Base-by-base conservation (phyloP, 1,140 invertebrate species). In the Diorhabda carinulata region DNA sequence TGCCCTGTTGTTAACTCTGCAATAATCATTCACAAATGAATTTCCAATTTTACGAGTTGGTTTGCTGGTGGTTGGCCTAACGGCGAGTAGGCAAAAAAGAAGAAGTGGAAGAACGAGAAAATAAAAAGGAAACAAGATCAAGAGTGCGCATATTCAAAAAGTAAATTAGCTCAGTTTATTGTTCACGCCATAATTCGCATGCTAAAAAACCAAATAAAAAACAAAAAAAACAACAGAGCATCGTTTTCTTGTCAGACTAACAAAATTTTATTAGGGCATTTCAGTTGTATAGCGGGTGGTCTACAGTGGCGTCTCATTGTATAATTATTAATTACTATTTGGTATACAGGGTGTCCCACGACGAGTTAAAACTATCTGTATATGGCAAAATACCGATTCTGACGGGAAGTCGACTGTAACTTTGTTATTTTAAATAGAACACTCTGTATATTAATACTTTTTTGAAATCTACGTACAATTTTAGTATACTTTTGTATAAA, bases 181-280 rank as follows among this genome's bases (percentile, higher is more conserved):
- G 63, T 64, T 64, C 63, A 52, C 63, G 63, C 63, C 63, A 40
- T 64, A 25, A 44, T 64, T 64, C 63, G 45, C 47, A 64, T 47
- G 63, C 52, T 47, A 64, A 64, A 64, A 64, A 64, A 56, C 63
- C 2, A 64, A 25, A 25, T 25, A 25, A 25, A 25, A 25, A 25
- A 25, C 25, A 25, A 25, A 25, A 52, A 52, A 52, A 52, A 52
- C 47, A 52, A 52, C 47, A 52, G 47, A 52, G n/a, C 47, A 52
- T 52, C 47, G 47, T 52, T 52, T 52, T 52, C 47, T 52, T 44
- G 63, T 64, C 45, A 6, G 63, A 64, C 63, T 56, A 52, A 56
- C 63, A 64, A 57, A 64, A 64, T 64, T 64, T 64, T 64, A 64
- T 64, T 64, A 64, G 63, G 40, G 63, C 52, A 64, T 52, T 64